phyloP scores from a whole-genome alignment of 2,888 invertebrate species.

The Orchestes rusci region DNA sequence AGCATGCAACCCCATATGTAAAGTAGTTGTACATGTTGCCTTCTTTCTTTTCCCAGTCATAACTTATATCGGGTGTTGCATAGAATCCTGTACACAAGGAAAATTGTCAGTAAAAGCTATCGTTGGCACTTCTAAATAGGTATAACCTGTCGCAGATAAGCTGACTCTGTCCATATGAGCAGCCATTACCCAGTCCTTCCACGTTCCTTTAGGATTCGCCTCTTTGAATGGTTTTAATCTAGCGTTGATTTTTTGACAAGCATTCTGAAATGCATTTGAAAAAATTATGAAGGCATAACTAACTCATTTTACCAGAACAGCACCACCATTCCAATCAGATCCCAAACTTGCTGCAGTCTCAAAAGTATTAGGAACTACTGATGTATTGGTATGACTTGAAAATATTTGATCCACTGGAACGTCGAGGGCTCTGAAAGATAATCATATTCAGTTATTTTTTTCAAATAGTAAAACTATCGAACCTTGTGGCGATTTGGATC shows the following conservation, averaged over 20 bases:
- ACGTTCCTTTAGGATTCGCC: conserved; percentile 66
- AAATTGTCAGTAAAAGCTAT: background rate
- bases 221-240: conserved; percentile 67
- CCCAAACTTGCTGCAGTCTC: conserved; percentile 84
- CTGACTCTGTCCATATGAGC: conserved; percentile 74
- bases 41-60: conserved; percentile 59
- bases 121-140: background rate
- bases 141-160: conserved; percentile 53
- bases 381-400: conserved; percentile 76
- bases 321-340: conserved; percentile 89
- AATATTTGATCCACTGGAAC: conserved; percentile 68
- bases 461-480: background rate
- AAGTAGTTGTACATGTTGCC: conserved; percentile 77
- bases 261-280: conserved; percentile 10
- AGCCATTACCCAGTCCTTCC: conserved; percentile 75
- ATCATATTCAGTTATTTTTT: background rate
- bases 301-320: conserved; percentile 54
- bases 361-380: conserved; percentile 87
- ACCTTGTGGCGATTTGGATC: conserved; percentile 75
- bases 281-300: background rate
- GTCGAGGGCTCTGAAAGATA: conserved; percentile 50
- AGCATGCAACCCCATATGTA: conserved; percentile 77
- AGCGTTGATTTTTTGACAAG: conserved; percentile 12
- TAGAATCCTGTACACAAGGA: conserved; percentile 63
- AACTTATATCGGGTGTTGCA: conserved; percentile 66